A percentile compares a stretch with the other conserved stretches of the same genome.
These are phyloP conservation scores for Drosophila albomicans DNA, from an alignment of 1,140 invertebrate genomes.

Conservation along the genomic window DNA sequence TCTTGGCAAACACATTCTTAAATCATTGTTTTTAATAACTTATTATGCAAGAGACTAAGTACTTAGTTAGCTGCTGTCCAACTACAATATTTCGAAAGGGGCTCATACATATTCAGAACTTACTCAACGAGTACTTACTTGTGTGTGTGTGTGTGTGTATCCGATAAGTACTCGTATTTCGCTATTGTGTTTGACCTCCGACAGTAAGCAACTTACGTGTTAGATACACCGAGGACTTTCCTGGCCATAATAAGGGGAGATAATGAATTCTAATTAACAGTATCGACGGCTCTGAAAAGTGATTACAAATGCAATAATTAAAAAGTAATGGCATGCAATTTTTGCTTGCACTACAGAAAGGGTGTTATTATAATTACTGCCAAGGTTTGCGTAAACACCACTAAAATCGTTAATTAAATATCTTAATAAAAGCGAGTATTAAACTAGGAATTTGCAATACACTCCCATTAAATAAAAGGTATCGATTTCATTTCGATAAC, in stretches of 20 bases:
- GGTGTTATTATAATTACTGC: not conserved
- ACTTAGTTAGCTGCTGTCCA: not conserved
- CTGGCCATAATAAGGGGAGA: not conserved
- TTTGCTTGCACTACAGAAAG: not conserved
- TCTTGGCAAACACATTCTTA: conserved; percentile 8
- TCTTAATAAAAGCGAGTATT: not conserved
- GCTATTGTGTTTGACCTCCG: not conserved
- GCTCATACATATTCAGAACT: conserved; percentile 8
- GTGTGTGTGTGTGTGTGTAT: no score
- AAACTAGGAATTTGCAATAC: not conserved
- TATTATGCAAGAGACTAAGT: conserved; percentile 12
- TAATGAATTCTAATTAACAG: conserved; percentile 1
- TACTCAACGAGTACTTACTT: not conserved
- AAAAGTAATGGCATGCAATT: not conserved
- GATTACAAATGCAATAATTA: not conserved
- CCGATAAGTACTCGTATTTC: not conserved
- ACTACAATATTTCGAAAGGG: conserved; percentile 1
- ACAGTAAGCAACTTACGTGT: no score
- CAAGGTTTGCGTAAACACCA: not conserved
- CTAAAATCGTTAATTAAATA: not conserved
- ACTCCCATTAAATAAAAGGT: not conserved
- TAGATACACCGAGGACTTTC: not conserved
- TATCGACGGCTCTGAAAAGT: not conserved
- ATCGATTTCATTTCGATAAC: not conserved
- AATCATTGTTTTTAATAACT: not conserved